Base-by-base conservation (phyloP, 53 echinoderm and acorn worm species). In the Paracentrotus lividus region DNA sequence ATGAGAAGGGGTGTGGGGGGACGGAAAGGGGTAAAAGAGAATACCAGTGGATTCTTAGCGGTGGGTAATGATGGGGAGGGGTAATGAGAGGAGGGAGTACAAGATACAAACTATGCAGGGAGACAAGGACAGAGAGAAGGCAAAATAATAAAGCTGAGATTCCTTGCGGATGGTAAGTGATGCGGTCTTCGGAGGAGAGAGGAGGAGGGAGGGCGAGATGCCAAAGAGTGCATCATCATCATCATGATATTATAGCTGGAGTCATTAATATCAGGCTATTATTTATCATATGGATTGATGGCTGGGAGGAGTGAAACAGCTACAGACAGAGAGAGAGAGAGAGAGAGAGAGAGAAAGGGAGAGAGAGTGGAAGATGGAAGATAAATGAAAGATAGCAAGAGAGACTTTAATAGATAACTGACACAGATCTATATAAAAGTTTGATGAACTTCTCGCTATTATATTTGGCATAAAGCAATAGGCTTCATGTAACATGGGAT, bases 201-300 rank as follows among this genome's bases (percentile, higher is more conserved):
- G 32, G 20, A 21, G 14, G 72, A 38, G 26, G 49, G 85, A 51
- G 49, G 85, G 14, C 29, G 26, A n/a, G n/a, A 90, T 90, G 61
- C 64, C 66, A 24, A 42, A 64, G 90, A 90, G 66, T 90, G 90
- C 90, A 90, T 90, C 90, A 44, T 42, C 90, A 90, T 65, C 66
- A 90, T 65, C 61, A 90, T 90, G 90, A 65, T 90, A 90, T 42
- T 23, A 42, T 65, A 42, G 42, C 51, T 90, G 45, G 90, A 90
- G 90, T 90, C 66, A 90, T 90, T 90, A 90, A 90, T 90, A 90
- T 65, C 90, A 23, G 49, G 90, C 64, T 65, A 90, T 90, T 90
- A 90, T 65, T 90, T 65, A 42, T 65, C 90, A 90, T 61, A 65
- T 43, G 43, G 27, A 40, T 44, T 42, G 90, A 61, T 90, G 90